Conservation (phyloP, 2,113 vertebrate genomes). For the Spheniscus mendiculus region DNA sequence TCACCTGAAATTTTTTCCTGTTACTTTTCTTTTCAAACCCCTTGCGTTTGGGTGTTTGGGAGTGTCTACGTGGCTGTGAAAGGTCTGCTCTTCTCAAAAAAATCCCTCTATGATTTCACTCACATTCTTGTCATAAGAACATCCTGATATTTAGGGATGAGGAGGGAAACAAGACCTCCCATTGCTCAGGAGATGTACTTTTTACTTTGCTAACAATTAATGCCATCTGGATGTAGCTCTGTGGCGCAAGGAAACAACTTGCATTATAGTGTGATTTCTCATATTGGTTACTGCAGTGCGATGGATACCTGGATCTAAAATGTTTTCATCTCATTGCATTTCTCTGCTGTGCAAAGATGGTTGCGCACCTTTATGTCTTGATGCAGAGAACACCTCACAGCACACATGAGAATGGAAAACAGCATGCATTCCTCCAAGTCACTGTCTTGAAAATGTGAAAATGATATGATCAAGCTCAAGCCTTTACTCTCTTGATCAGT, state of each 20-base stretch:
- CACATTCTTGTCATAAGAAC: neutral
- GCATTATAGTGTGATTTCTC: neutral
- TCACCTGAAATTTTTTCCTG: neutral
- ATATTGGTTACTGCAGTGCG: neutral
- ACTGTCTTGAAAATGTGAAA: neutral
- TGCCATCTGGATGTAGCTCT: neutral
- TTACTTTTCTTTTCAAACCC: neutral
- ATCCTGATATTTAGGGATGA: neutral
- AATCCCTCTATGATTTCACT: neutral
- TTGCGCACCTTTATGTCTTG: neutral
- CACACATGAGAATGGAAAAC: neutral
- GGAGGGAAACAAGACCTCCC: neutral
- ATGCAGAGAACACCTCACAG: neutral
- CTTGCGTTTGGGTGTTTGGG: neutral
- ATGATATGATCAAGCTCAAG: neutral
- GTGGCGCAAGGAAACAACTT: neutral
- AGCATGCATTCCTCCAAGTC: neutral
- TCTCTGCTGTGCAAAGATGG: neutral
- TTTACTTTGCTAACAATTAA: neutral
- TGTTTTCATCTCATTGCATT: neutral
- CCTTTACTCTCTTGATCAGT: neutral
- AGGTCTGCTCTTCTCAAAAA: neutral
- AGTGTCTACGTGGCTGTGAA: rapidly evolving
- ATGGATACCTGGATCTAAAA: neutral
- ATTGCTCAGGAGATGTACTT: neutral